These are phyloP conservation scores for Psophia crepitans DNA, from an alignment of 2,113 vertebrate genomes.

Conservation along the genomic window DNA sequence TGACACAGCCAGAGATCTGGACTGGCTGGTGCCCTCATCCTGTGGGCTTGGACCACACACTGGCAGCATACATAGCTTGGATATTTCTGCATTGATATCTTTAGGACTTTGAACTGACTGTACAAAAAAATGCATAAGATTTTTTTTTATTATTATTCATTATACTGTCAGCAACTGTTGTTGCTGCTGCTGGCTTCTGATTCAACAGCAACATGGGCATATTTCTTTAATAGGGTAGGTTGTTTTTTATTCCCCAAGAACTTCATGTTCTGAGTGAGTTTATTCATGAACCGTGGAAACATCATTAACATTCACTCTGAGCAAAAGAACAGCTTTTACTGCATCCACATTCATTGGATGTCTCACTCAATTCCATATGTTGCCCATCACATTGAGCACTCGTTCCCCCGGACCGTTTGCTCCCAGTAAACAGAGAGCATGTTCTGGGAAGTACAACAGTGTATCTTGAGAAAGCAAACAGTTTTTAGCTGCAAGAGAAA, in stretches of 20 bases:
- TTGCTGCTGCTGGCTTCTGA: neutral
- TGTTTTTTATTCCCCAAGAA: neutral
- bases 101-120: neutral
- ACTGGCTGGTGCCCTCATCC: neutral
- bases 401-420: neutral
- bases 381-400: slow-evolving; percentile 24
- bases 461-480: slow-evolving; percentile 30
- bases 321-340: slow-evolving; percentile 44
- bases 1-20: neutral
- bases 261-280: slow-evolving; percentile 13
- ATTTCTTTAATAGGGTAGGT: neutral
- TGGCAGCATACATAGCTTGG: neutral
- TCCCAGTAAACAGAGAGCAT: slow-evolving; percentile 11
- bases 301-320: slow-evolving; percentile 53
- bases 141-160: neutral
- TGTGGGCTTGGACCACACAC: neutral
- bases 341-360: slow-evolving; percentile 5
- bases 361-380: slow-evolving; percentile 15
- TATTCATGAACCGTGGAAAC: slow-evolving; percentile 18
- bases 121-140: neutral
- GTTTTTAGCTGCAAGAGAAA: neutral
- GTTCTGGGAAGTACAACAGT: neutral
- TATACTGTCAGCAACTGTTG: neutral
- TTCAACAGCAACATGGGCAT: neutral
- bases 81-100: neutral